A percentile compares a stretch with the other conserved stretches of the same genome.
Evolutionary conservation across 2,888 invertebrate species (phyloP).

Genomic region (Lochmaea crataegi): DNA sequence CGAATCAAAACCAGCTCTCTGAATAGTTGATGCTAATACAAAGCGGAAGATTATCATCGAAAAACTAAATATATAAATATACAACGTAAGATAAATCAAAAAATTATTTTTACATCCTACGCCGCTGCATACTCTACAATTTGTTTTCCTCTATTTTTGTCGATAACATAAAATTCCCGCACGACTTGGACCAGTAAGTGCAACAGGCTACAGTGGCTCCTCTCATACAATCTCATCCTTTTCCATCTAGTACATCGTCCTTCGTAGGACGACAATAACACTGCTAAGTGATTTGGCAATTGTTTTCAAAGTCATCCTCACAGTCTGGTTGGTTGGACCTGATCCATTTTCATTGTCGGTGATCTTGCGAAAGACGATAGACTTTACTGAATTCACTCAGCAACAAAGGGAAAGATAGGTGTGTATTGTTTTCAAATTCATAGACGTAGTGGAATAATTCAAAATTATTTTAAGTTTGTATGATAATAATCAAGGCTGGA

Average conservation of each 20-base stretch:
- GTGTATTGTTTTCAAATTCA: background rate
- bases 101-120: background rate
- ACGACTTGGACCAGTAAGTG: conserved; percentile 13
- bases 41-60: too few species aligned
- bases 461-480: background rate
- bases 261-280: conserved; percentile 16
- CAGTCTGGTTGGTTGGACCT: background rate
- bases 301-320: conserved; percentile 14
- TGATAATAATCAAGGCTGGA: background rate
- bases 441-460: background rate
- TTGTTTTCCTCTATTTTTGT: background rate
- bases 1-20: too few species aligned
- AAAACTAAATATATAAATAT: too few species aligned
- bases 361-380: background rate
- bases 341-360: conserved; percentile 18
- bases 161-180: background rate
- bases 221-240: conserved; percentile 6
- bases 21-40: too few species aligned
- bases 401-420: background rate
- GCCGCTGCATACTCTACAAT: background rate
- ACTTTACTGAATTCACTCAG: background rate
- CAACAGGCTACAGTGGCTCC: conserved; percentile 12
- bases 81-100: background rate
- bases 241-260: conserved; percentile 14
- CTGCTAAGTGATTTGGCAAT: conserved; percentile 24